These are phyloP conservation scores for Harpagoxenus sublaevis DNA, from an alignment of 2,888 invertebrate species.

Conservation along the genomic window DNA sequence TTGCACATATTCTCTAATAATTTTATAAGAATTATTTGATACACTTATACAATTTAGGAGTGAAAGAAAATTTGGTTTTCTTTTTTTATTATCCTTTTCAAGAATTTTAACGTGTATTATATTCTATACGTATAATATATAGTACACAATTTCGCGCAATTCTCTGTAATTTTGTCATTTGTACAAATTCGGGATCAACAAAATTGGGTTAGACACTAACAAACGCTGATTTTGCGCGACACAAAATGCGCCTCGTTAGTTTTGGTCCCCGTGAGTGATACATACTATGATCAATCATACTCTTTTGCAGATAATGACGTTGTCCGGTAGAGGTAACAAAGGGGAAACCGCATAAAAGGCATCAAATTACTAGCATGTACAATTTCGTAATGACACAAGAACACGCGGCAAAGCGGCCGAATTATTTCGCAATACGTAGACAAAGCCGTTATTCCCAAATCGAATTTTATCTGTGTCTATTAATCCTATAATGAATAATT, in stretches of 20 bases:
- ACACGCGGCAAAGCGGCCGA: constrained; percentile 34
- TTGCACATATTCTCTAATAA: neutral
- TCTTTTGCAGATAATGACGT: constrained; percentile 71
- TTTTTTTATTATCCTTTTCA: neutral
- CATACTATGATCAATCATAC: constrained; percentile 69
- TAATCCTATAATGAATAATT: constrained; percentile 10
- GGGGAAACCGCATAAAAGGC: constrained; percentile 60
- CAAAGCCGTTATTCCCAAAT: constrained; percentile 66
- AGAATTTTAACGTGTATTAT: constrained; percentile 3
- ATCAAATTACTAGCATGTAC: constrained; percentile 67
- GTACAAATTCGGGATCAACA: constrained; percentile 25
- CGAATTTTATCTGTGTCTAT: constrained; percentile 48
- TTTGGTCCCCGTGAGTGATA: constrained; percentile 43
- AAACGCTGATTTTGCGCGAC: constrained; percentile 23
- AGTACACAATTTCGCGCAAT: neutral
- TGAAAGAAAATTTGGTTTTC: neutral
- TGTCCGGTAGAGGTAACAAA: constrained; percentile 70
- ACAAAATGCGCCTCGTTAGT: constrained; percentile 40
- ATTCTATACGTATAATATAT: neutral
- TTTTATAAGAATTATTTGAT: neutral
- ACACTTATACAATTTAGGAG: neutral
- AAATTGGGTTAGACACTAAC: constrained; percentile 36
- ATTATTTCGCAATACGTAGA: constrained; percentile 69
- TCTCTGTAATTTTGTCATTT: neutral
- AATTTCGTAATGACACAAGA: constrained; percentile 65